phyloP scores from a whole-genome alignment of 2,797 vertebrate species.

The Protosalanx chinensis region DNA sequence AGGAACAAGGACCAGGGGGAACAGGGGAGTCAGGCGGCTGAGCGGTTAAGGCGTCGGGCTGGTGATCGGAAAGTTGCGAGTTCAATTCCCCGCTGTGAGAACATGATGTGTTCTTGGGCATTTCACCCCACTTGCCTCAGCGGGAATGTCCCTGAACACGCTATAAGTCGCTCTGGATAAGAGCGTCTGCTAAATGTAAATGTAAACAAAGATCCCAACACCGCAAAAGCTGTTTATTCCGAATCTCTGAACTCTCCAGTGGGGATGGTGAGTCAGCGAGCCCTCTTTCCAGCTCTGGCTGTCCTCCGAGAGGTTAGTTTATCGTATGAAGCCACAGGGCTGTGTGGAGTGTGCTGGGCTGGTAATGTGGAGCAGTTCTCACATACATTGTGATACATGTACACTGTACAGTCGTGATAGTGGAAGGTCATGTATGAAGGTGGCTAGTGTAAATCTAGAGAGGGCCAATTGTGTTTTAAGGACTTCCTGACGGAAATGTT shows the following conservation, averaged over 20 bases:
- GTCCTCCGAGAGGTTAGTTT: neutral
- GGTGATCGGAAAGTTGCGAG: too few relatives aligned
- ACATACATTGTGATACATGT: too few relatives aligned
- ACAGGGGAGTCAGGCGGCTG: too few relatives aligned
- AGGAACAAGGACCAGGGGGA: neutral
- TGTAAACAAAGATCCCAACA: neutral
- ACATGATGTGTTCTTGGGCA: too few relatives aligned
- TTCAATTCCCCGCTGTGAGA: too few relatives aligned
- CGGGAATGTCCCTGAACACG: too few relatives aligned
- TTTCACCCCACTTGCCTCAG: too few relatives aligned
- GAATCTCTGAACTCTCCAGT: conserved; percentile 23
- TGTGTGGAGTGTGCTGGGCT: neutral
- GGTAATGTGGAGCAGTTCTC: neutral
- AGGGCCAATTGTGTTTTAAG: conserved; percentile 4
- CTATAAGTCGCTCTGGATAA: too few relatives aligned
- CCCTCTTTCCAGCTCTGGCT: conserved; percentile 9
- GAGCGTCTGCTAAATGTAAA: too few relatives aligned
- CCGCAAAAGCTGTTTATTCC: conserved; percentile 36
- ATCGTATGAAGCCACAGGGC: neutral
- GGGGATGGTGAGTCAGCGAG: conserved; percentile 36
- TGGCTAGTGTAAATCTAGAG: neutral
- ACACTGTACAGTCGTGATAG: too few relatives aligned
- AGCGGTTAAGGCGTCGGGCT: too few relatives aligned
- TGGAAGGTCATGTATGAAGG: neutral
- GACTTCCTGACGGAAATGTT: neutral